Evolutionary conservation across 2,113 vertebrate species (phyloP).

Genomic region (Fregata magnificens): DNA sequence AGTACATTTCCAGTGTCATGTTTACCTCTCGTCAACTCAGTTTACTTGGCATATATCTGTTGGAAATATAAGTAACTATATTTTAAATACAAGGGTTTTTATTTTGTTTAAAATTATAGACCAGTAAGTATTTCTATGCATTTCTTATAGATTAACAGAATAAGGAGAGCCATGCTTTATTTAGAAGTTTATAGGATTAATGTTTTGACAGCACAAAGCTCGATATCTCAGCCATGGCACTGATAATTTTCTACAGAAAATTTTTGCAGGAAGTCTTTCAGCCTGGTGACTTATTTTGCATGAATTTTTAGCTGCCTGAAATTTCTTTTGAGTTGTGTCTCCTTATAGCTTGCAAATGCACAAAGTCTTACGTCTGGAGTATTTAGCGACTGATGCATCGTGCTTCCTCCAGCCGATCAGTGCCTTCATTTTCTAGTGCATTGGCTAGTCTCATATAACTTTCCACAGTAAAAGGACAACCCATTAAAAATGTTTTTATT

Average conservation of each 20-base stretch:
- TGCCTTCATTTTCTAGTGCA: background rate
- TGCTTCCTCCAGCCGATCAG: background rate
- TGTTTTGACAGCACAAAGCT: background rate
- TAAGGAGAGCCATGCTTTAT: background rate
- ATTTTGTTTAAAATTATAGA: background rate
- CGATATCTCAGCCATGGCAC: background rate
- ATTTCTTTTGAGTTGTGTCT: background rate
- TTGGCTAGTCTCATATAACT: background rate
- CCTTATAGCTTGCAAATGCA: background rate
- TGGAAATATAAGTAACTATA: background rate
- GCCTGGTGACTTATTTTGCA: background rate
- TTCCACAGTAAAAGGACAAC: background rate
- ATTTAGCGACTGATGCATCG: background rate
- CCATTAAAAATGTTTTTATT: background rate
- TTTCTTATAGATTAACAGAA: background rate
- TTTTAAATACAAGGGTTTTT: background rate
- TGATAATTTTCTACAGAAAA: background rate
- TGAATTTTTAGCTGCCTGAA: background rate
- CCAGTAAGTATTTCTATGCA: background rate
- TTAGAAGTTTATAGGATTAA: background rate
- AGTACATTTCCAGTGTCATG: background rate
- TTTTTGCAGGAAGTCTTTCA: background rate
- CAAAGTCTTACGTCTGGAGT: background rate
- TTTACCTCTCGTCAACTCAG: background rate
- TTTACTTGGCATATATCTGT: background rate